A percentile compares a stretch with the other conserved stretches of the same genome.
Evolutionary conservation across 2,797 vertebrate species (phyloP).

Genomic region (Sebastes iracundus): DNA sequence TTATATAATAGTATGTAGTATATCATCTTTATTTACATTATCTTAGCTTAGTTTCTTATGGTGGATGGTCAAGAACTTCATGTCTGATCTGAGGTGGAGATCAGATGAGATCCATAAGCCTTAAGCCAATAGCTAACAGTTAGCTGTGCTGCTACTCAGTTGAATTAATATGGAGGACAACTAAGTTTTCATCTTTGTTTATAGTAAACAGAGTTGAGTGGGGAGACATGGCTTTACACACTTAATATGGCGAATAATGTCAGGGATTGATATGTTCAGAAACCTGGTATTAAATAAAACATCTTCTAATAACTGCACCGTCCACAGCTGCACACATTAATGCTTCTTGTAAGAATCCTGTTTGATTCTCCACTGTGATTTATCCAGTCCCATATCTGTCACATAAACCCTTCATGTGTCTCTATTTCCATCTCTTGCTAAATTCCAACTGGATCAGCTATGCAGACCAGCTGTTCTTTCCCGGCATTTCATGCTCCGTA

Average conservation of each 20-base stretch:
- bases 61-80: neutral
- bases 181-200: neutral
- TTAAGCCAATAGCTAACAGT: neutral
- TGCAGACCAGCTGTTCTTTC: conserved; percentile 27
- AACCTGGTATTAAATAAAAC: neutral
- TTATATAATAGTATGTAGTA: conserved; percentile 1
- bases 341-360: neutral
- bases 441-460: conserved; percentile 13
- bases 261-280: neutral
- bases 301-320: neutral
- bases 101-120: neutral
- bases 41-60: neutral
- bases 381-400: conserved; percentile 4
- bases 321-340: neutral
- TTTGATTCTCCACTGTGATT: neutral
- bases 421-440: conserved; percentile 21
- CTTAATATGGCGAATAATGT: neutral
- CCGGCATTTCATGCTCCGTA: neutral
- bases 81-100: neutral
- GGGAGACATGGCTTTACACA: neutral
- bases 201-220: neutral
- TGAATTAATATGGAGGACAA: neutral
- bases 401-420: conserved; percentile 10
- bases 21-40: neutral
- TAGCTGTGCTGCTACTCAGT: neutral